These are phyloP conservation scores for Todiramphus chloris DNA, from an alignment of 2,113 vertebrate species.

Conservation along the genomic window DNA sequence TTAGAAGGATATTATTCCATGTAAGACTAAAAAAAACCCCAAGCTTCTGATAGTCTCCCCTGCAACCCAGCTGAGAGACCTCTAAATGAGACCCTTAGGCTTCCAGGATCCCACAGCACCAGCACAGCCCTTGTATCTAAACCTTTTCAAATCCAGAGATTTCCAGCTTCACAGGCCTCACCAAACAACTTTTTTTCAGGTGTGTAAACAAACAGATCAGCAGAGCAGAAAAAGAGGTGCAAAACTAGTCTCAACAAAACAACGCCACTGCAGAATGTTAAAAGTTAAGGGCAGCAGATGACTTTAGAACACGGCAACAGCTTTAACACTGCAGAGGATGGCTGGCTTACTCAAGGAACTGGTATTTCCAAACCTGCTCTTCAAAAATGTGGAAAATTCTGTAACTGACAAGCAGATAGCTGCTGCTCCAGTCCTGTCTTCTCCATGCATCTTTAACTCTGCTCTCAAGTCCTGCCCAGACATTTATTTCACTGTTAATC, in stretches of 20 bases:
- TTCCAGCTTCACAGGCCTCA: not conserved
- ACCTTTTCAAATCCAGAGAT: not conserved
- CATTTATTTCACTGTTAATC: not conserved
- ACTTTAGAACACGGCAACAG: slow-evolving; percentile 1
- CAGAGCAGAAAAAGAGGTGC: not conserved
- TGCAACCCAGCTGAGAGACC: not conserved
- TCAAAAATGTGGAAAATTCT: not conserved
- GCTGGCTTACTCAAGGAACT: not conserved
- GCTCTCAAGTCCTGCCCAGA: not conserved
- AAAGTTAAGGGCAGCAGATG: not conserved
- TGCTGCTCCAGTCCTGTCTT: not conserved
- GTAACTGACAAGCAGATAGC: not conserved
- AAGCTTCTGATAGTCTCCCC: not conserved
- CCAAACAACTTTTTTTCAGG: not conserved
- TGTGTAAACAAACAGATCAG: not conserved
- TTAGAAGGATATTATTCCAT: not conserved
- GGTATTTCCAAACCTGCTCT: not conserved
- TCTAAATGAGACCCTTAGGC: not conserved
- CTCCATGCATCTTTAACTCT: not conserved
- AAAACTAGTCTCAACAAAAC: not conserved
- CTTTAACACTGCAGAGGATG: not conserved
- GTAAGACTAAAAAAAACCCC: not conserved
- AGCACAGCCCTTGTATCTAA: not conserved
- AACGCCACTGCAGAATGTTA: not conserved
- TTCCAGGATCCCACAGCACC: not conserved